phyloP scores from a whole-genome alignment of 2,113 vertebrate species.

The Lichenostomus cassidix region DNA sequence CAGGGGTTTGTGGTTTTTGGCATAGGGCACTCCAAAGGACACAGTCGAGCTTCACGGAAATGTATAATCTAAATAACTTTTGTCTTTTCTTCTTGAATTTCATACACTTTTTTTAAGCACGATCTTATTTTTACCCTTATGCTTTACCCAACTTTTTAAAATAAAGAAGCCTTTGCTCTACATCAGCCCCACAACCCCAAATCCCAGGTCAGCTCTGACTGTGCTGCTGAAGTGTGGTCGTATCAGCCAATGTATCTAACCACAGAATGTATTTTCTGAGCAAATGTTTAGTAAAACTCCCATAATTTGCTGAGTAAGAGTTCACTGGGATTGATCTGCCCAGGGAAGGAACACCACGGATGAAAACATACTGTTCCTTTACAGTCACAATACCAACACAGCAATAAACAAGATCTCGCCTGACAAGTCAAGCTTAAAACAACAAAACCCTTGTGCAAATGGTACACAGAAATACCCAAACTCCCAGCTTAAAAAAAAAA shows the following conservation, averaged over 20 bases:
- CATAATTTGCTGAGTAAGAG: slow-evolving; percentile 18
- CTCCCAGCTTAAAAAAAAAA: not conserved
- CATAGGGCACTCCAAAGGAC: not conserved
- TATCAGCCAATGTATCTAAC: slow-evolving; percentile 10
- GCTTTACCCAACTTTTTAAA: not conserved
- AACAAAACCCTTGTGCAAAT: slow-evolving; percentile 8
- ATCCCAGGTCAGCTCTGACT: not conserved
- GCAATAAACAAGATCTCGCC: not conserved
- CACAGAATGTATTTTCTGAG: slow-evolving; percentile 45
- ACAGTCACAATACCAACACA: slow-evolving; percentile 27
- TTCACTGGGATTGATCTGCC: slow-evolving; percentile 35
- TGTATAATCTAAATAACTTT: not conserved
- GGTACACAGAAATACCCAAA: not conserved
- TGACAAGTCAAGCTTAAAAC: not conserved
- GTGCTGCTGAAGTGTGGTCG: not conserved
- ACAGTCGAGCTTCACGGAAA: not conserved
- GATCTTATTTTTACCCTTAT: not conserved
- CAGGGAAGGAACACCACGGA: not conserved
- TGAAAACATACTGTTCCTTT: slow-evolving; percentile 45
- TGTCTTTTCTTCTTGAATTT: not conserved
- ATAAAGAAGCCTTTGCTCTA: not conserved
- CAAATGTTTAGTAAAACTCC: slow-evolving; percentile 40
- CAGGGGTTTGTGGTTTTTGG: not conserved
- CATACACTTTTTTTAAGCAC: not conserved
- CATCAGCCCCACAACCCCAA: not conserved